A percentile compares a stretch with the other conserved stretches of the same genome.
These are phyloP conservation scores for Chaetodon trifascialis DNA, from an alignment of 2,113 vertebrate genomes.

Conservation along the genomic window DNA sequence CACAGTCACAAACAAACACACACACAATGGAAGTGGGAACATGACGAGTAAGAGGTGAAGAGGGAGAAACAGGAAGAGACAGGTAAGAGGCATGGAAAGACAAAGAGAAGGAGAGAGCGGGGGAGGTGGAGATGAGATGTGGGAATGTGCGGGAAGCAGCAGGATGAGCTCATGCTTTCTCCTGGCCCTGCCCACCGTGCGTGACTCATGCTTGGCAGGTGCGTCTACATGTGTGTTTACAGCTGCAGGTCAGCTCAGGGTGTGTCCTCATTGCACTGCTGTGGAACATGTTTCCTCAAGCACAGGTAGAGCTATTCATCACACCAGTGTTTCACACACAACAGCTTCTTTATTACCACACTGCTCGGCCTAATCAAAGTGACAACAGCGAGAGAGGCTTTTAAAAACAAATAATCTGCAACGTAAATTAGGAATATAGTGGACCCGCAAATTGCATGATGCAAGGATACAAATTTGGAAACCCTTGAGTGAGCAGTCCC, in stretches of 20 bases:
- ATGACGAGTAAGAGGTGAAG: neutral
- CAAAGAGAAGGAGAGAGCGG: constrained; percentile 27
- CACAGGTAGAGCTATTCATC: constrained; percentile 68
- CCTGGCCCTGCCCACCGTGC: constrained; percentile 54
- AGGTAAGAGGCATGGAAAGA: constrained; percentile 42
- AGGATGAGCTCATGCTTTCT: constrained; percentile 70
- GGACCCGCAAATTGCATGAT: constrained; percentile 22
- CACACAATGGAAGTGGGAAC: constrained; percentile 16
- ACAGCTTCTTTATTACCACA: neutral
- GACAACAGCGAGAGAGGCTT: neutral
- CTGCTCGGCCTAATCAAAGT: constrained; percentile 12
- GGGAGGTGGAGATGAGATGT: constrained; percentile 20
- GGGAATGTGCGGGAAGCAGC: constrained; percentile 59
- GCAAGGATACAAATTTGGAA: constrained; percentile 56
- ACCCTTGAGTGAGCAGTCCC: constrained; percentile 23
- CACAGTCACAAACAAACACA: constrained; percentile 26
- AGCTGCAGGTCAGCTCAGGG: constrained; percentile 77
- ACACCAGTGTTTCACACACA: constrained; percentile 24
- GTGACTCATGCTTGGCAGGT: constrained; percentile 78
- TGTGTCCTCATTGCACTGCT: constrained; percentile 64
- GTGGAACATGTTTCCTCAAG: constrained; percentile 77
- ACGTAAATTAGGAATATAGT: constrained; percentile 14
- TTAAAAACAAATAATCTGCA: neutral
- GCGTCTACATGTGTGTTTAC: constrained; percentile 70
- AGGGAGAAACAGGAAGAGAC: constrained; percentile 40